Evolutionary conservation across 2,888 invertebrate species (phyloP), one percentile per base, ranked within the genome.

Genomic region (Lissonota sp.): DNA sequence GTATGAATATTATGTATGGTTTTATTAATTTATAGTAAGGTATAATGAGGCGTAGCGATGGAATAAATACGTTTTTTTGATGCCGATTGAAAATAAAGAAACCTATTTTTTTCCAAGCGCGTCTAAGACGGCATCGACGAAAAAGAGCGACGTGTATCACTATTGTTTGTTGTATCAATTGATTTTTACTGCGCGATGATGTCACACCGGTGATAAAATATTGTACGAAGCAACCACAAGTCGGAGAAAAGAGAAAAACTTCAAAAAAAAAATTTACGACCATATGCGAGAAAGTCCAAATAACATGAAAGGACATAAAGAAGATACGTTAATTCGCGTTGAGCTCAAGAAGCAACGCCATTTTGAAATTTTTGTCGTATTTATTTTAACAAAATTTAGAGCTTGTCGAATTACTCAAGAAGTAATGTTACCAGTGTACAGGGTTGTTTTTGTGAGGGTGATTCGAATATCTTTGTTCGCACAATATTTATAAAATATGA

Each of bases 11-110:
- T 74, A 81, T 79, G 42, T 80, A 51, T 77, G 42, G n/a, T 66
- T 63, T 58, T 67, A 8, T 66, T 26, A 66, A 42, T 64, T 58
- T 39, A 46, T 78, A 72, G 8, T 76, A 42, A 26, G 49, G 37
- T 55, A 49, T 74, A 67, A 46, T 57, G 57, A 82, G 69, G 63
- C 67, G 64, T 85, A 83, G 74, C 80, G 64, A 76, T 83, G 77
- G 87, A 88, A 88, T 88, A 89, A 87, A 87, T 89, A 88, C 80
- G 84, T 85, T 86, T 75, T 70, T 26, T 26, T 86, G 85, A 86
- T 76, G 83, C 80, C 83, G 82, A 84, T 79, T 51, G 66, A 74
- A 67, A 72, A 76, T 44, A 14, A 60, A 57, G 16, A 40, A n/a
- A 64, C 69, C 14, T 39, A 58, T 5, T 7, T 16, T 53, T 10